Percentiles rank a stretch among this genome's conserved stretches.
These are phyloP conservation scores for Mamestra brassicae DNA, from an alignment of 2,888 invertebrate genomes.

Conservation along the genomic window DNA sequence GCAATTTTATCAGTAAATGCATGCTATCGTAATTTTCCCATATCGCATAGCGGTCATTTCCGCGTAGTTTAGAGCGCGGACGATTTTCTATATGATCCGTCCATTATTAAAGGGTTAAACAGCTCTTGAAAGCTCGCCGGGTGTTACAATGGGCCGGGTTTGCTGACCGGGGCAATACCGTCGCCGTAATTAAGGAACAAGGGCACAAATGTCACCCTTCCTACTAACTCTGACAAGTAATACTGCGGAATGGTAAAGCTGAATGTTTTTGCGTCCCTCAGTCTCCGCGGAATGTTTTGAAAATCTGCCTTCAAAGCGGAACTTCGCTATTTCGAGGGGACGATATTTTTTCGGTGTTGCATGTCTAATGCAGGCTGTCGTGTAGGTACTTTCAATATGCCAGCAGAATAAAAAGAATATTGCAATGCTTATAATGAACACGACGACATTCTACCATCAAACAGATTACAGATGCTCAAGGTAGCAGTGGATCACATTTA, in stretches of 20 bases:
- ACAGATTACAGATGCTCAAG: slow-evolving; percentile 45
- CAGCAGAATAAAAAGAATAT: neutral
- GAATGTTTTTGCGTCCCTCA: slow-evolving; percentile 20
- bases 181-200: slow-evolving; percentile 38
- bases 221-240: slow-evolving; percentile 18
- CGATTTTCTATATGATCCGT: slow-evolving; percentile 26
- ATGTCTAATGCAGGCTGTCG: neutral
- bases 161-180: slow-evolving; percentile 26
- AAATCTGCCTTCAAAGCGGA: slow-evolving; percentile 10
- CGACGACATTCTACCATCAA: slow-evolving; percentile 11
- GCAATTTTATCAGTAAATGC: slow-evolving; percentile 17
- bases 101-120: slow-evolving; percentile 14
- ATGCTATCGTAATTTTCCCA: slow-evolving; percentile 21
- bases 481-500: slow-evolving; percentile 40
- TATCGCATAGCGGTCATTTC: slow-evolving; percentile 16
- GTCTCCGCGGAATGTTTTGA: slow-evolving; percentile 19
- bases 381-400: neutral
- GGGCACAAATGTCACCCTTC: slow-evolving; percentile 27
- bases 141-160: neutral
- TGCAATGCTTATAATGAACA: slow-evolving; percentile 1
- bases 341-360: neutral
- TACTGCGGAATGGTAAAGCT: slow-evolving; percentile 24
- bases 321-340: neutral
- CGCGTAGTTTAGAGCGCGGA: slow-evolving; percentile 10
- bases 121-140: slow-evolving; percentile 2